Evolutionary conservation across 2,888 invertebrate genomes (phyloP), one percentile per base, ranked within the genome.

Genomic region (Abscondita cerata): DNA sequence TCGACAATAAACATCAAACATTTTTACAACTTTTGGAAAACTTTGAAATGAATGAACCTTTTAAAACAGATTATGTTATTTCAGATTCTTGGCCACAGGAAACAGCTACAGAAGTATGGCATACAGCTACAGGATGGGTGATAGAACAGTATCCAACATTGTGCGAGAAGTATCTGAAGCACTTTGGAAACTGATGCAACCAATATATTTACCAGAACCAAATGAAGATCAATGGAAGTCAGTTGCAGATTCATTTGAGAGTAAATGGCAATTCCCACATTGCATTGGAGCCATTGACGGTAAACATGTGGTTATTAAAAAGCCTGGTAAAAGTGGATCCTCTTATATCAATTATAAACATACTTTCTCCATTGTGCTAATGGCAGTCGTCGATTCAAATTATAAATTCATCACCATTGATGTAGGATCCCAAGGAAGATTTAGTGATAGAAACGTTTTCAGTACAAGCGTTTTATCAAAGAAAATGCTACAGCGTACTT

Each of bases 291-390:
- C 71, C 9, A 58, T 71, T 20, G 73, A 74, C 63, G 72, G 73
- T 11, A 75, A 75, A 65, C 72, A 74, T 62, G 64, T 74, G 11
- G 44, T 44, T 16, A 69, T 73, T 64, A 63, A 59, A 61, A 70
- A 72, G 65, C 72, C 73, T 54, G 41, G 47, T 53, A 52, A 40
- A 31, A 70, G 68, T 64, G 72, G 73, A 31, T 72, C 70, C 40
- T 72, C 71, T 40, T 75, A 67, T 58, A 72, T 66, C 53, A 75
- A 74, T 54, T 73, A 75, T 59, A 71, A 75, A 53, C 62, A 72
- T 51, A 56, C 62, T 59, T 72, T 67, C 59, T 71, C 72, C 19
- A 69, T 74, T 16, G 72, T 73, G 13, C 61, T 75, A 54, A 65
- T 75, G 70, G 70, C n/a, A n/a, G n/a, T n/a, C n/a, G n/a, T n/a